These are phyloP conservation scores for Hemicentrotus pulcherrimus DNA, from an alignment of 35 echinoderm and acorn worm species.

Conservation along the genomic window DNA sequence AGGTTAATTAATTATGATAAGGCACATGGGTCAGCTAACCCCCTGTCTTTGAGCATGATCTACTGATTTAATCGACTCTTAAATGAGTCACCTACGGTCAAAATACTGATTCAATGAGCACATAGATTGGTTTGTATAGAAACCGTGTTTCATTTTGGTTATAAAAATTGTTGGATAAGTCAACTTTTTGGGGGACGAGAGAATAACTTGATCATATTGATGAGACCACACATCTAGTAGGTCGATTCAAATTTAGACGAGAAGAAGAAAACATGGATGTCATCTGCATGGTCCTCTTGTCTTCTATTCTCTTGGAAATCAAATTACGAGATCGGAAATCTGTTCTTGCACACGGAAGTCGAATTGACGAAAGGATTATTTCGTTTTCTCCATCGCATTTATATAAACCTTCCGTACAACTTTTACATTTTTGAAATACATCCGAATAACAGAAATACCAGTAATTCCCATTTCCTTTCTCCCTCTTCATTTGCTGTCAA, in stretches of 20 bases:
- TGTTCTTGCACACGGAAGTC: not conserved
- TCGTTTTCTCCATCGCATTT: not conserved
- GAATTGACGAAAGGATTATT: not conserved
- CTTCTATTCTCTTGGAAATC: no score
- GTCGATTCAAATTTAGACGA: no score
- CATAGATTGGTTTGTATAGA: not conserved
- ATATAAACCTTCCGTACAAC: not conserved
- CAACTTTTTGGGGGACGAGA: no score
- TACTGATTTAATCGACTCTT: not conserved
- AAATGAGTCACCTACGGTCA: not conserved
- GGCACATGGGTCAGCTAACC: not conserved
- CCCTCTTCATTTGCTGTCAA: not conserved
- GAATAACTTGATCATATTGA: no score
- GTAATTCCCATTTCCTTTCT: not conserved
- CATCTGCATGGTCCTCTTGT: no score
- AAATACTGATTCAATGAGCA: not conserved
- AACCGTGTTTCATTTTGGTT: no score
- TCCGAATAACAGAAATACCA: not conserved
- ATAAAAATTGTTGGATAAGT: no score
- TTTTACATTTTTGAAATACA: not conserved
- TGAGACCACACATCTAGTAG: no score
- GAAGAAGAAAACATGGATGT: no score
- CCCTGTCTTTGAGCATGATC: not conserved
- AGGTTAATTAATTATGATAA: not conserved
- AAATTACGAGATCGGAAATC: not conserved